Evolutionary conservation across 2,113 vertebrate species (phyloP).

Genomic region (Nannobrachium achirus): DNA sequence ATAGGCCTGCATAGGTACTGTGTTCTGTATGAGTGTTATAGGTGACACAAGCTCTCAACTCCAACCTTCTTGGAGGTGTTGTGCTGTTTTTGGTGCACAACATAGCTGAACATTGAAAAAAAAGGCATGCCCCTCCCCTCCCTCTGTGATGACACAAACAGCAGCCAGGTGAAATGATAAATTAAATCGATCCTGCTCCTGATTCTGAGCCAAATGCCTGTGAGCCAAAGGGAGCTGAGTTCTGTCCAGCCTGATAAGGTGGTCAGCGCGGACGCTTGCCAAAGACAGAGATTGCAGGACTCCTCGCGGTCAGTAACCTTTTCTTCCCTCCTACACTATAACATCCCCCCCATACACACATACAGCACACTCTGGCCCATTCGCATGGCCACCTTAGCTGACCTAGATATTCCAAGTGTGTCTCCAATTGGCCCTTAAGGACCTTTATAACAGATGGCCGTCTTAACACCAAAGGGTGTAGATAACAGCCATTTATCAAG

Average conservation of each 20-base stretch:
- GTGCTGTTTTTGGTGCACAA: too few relatives aligned
- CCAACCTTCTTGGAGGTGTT: too few relatives aligned
- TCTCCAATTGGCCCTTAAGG: constrained; percentile 75
- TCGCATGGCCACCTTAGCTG: constrained; percentile 66
- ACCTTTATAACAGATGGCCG: constrained; percentile 75
- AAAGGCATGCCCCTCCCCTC: too few relatives aligned
- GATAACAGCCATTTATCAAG: constrained; percentile 80
- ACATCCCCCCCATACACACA: too few relatives aligned
- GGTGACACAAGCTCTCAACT: too few relatives aligned
- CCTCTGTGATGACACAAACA: too few relatives aligned
- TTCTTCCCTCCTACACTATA: constrained; percentile 1
- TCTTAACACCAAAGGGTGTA: constrained; percentile 74
- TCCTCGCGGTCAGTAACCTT: constrained; percentile 66
- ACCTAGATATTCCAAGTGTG: constrained; percentile 71
- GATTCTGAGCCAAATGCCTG: constrained; percentile 60
- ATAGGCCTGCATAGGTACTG: too few relatives aligned
- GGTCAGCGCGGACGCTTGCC: constrained; percentile 57
- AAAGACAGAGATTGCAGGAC: constrained; percentile 55
- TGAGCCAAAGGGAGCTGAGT: constrained; percentile 58
- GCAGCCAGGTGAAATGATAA: too few relatives aligned
- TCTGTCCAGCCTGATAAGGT: constrained; percentile 63
- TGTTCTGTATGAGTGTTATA: too few relatives aligned
- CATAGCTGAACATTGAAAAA: too few relatives aligned
- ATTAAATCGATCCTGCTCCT: constrained; percentile 23
- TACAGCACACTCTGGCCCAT: too few relatives aligned